phyloP scores from a whole-genome alignment of 2,797 vertebrate species.

The Florisuga fusca region DNA sequence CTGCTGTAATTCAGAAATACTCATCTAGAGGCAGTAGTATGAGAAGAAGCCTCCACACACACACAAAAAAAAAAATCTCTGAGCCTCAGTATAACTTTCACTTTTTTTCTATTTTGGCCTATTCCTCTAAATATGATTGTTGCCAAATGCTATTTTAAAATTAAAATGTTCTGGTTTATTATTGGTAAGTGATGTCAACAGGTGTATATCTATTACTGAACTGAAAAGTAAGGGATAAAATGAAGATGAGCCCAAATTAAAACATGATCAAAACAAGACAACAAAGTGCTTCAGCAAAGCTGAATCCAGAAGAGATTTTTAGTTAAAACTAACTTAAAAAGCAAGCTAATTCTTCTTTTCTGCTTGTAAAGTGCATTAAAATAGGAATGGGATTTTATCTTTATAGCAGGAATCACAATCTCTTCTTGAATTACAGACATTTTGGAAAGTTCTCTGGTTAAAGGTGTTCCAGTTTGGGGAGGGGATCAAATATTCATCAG shows the following conservation, averaged over 20 bases:
- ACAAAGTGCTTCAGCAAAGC: not conserved
- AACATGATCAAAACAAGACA: not conserved
- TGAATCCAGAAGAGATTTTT: not conserved
- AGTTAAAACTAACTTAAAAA: not conserved
- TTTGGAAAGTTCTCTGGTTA: not conserved
- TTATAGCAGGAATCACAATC: not conserved
- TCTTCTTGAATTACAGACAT: not conserved
- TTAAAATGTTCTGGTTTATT: not conserved
- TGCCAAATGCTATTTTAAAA: not conserved
- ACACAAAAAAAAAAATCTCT: not conserved
- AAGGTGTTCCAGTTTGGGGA: not conserved
- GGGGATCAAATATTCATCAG: not conserved
- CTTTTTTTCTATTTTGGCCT: not conserved
- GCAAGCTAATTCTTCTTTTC: not conserved
- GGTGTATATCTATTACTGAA: not conserved
- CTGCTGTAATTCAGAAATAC: not conserved
- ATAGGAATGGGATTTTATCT: not conserved
- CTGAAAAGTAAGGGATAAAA: not conserved
- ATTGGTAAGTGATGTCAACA: not conserved
- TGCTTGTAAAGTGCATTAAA: not conserved
- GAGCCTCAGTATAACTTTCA: not conserved
- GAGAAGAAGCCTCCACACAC: not conserved
- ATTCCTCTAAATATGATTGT: not conserved
- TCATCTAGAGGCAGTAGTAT: not conserved
- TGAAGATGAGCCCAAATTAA: not conserved